Evolutionary conservation across 2,888 invertebrate genomes (phyloP), one percentile per base, ranked within the genome.

Genomic region (Coleophora deauratella): DNA sequence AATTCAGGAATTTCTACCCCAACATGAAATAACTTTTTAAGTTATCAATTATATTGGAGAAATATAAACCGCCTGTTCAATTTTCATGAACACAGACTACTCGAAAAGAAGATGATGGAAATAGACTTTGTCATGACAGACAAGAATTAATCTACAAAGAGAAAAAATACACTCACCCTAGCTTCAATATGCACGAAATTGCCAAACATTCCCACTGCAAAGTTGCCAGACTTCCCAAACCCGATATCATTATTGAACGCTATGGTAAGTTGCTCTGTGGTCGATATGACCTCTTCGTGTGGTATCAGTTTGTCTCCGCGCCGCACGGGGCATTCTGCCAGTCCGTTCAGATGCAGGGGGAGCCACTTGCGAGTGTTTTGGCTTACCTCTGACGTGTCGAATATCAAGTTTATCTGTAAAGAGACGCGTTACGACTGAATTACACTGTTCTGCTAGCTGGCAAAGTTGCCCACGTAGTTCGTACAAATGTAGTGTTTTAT

Each of bases 251-350:
- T 84, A n/a, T 66, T 69, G 47, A 88, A 88, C 27, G 85, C 75
- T 14, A 94, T 88, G 0, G 94, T 93, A 51, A 95, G 92, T 40
- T 89, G 88, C 59, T 94, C 93, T 27, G 95, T 87, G 57, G 92
- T 88, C 0, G 92, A 88, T n/a, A 96, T 92, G 13, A 97, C 90
- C 1, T 92, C 89, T 61, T 91, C 90, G 62, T 91, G 90, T 0
- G 91, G 78, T 2, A 94, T 64, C 1, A 91, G 68, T 9, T 61
- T 52, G 8, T 74, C 88, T 4, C 87, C 86, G 47, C 90, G 87
- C 33, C 87, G 67, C 9, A 96, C 87, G 0, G 95, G 91, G 41
- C 92, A 91, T 70, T 96, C 95, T 13, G 91, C 88, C 27, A 97
- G 66, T 0, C 91, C 87, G 69, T 95, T 93, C 42, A 92, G 74